Evolutionary conservation across 2,113 vertebrate species (phyloP), one percentile per base, ranked within the genome.

Genomic region (Lycocorax pyrrhopterus): DNA sequence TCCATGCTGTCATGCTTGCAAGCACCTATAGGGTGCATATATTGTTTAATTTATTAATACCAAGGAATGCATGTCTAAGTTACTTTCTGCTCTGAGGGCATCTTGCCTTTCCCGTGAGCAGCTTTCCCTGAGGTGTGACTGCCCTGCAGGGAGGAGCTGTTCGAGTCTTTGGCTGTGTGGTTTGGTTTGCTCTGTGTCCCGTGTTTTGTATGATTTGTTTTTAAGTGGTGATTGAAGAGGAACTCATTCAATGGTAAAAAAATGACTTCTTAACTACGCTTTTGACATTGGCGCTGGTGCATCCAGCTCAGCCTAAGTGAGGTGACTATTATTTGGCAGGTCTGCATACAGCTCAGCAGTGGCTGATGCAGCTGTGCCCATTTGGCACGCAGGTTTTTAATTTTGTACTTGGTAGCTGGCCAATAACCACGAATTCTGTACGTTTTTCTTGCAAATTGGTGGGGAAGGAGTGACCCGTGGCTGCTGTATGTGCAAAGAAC

Each of bases 301-400:
- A 41, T 73, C 81, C 37, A 32, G 58, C 10, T 39, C 62, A 74
- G n/a, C 33, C 74, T 16, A 32, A 84, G 81, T 19, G 80, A 83
- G 64, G 56, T 1, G 8, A 62, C 72, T 79, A 1, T 52, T 60
- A n/a, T 49, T 93, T 90, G 95, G 73, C 91, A 58, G 64, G 51
- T 71, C 46, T 96, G 51, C 35, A 6, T 13, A 16, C 4, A 63
- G 77, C 78, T 89, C 84, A 75, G 78, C 30, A 35, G 53, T 20
- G 44, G 67, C 89, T 84, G 81, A 19, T 76, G 82, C 81, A 85
- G 88, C 93, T 89, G 84, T 93, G 84, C 77, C 46, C 4, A 1
- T 60, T 94, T 95, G 92, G 89, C 92, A 71, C 56, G 15, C 22
- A 22, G 64, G 53, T 63, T 95, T 94, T 93, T 91, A 76, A 95